Conservation (phyloP, 2,888 invertebrate genomes). For the Trachelus stipa region DNA sequence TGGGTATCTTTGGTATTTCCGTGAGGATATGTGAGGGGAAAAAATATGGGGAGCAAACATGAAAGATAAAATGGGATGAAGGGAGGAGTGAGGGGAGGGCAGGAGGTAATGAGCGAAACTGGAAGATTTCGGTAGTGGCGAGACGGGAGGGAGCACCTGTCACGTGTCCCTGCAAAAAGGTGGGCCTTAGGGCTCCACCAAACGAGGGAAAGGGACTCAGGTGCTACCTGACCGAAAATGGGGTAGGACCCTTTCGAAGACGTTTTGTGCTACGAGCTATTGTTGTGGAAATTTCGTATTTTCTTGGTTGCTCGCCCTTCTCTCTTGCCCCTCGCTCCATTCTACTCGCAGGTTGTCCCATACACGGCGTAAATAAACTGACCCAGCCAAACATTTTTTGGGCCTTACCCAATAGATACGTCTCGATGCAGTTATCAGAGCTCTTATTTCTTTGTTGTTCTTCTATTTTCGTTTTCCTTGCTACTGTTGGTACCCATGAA, state of each 20-base stretch:
- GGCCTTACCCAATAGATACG: background rate
- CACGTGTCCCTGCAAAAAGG: slow-evolving; percentile 31
- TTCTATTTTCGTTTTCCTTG: background rate
- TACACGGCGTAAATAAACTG: background rate
- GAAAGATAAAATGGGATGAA: background rate
- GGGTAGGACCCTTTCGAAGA: slow-evolving; percentile 43
- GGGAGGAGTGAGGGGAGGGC: background rate
- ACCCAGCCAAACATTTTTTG: background rate
- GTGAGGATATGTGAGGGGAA: background rate
- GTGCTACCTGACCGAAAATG: slow-evolving; percentile 56
- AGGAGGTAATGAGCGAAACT: background rate
- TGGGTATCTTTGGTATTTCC: background rate
- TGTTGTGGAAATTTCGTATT: slow-evolving; percentile 55
- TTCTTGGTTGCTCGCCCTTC: background rate
- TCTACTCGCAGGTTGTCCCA: background rate
- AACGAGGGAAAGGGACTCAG: slow-evolving; percentile 41
- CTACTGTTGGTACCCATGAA: background rate
- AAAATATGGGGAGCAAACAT: background rate
- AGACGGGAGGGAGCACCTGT: slow-evolving; percentile 25
- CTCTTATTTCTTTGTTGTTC: background rate
- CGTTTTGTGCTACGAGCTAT: slow-evolving; percentile 45
- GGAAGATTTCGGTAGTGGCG: background rate
- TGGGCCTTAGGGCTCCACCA: background rate
- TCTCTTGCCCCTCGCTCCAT: background rate
- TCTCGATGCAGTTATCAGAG: background rate